Evolutionary conservation across 2,888 invertebrate species (phyloP), one percentile per base, ranked within the genome.

Genomic region (Xylota sylvarum): DNA sequence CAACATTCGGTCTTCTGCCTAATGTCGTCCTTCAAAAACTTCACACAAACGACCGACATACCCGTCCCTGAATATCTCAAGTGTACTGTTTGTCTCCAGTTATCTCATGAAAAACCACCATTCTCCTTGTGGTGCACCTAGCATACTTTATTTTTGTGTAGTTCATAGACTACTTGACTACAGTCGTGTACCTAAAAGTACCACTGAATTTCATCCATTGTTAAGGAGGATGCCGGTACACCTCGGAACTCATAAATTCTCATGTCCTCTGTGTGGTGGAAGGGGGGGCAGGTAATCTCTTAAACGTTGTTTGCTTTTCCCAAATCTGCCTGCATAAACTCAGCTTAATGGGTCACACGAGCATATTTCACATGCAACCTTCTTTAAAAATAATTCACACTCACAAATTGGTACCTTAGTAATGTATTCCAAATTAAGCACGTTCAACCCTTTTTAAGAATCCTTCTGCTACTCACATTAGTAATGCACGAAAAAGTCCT

Each of bases 401-500:
- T 72, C 46, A 46, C 32, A 72, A 72, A 72, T 72, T 58, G 46
- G 35, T 69, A 69, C 23, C 55, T 14, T 10, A 43, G 65, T 48
- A 58, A 72, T 58, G 30, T 72, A 19, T 30, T 70, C 46, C 19
- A 23, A 70, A 72, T 72, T 56, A 72, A 72, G 58, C 58, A 72
- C 70, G 70, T 72, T 55, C 74, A 55, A 64, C 58, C 48, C 37
- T 12, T 23, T 56, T 43, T 70, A 2, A 12, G 46, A 48, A 48
- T 64, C 10, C 14, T 67, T 5, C 14, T 30, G 9, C 10, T 12
- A 37, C 62, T 64, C 30, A 32, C 77, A 67, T 77, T 52, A 77
- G 77, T 60, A 77, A 77, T 77, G 69, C 77, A 77, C 55, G 56
- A 50, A 65, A 60, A 67, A 52, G 32, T 65, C 58, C 48, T 17